These are phyloP conservation scores for Chloroclysta siterata DNA, from an alignment of 2,888 invertebrate genomes.

Conservation along the genomic window DNA sequence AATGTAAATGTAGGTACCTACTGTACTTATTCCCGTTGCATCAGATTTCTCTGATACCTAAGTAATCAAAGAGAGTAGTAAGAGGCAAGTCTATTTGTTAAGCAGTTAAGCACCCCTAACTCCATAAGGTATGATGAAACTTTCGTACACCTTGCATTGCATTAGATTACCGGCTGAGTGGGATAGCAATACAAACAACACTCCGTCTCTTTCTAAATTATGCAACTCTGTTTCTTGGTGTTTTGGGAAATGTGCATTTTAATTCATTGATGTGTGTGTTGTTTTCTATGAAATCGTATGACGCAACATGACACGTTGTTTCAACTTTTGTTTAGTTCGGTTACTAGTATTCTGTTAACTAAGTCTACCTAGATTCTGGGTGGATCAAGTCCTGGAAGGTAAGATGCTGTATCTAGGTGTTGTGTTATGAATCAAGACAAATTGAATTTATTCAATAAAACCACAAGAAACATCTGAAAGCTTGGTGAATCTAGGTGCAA, in stretches of 20 bases:
- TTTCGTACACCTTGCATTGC: constrained; percentile 45
- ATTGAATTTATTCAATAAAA: no score
- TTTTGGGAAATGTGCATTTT: constrained; percentile 10
- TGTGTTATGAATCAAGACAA: no score
- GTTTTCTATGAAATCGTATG: constrained; percentile 7
- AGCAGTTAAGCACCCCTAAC: neutral
- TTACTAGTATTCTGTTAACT: no score
- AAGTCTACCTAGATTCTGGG: no score
- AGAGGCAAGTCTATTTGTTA: neutral
- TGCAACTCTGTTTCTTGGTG: constrained; percentile 2
- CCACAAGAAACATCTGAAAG: no score
- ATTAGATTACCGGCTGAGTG: constrained; percentile 46
- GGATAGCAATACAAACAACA: constrained; percentile 55
- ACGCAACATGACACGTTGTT: constrained; percentile 2
- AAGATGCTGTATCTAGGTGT: no score
- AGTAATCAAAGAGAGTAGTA: neutral
- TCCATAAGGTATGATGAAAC: constrained; percentile 48
- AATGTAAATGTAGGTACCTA: no score
- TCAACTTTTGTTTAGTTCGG: constrained; percentile 2
- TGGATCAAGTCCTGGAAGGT: no score
- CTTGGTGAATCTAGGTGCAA: no score
- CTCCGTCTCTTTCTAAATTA: constrained; percentile 36
- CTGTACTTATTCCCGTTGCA: no score
- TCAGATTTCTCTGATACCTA: no score
- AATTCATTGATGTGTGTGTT: constrained; percentile 2